These are phyloP conservation scores for Thymelicus sylvestris DNA, from an alignment of 2,888 invertebrate species.

Conservation along the genomic window DNA sequence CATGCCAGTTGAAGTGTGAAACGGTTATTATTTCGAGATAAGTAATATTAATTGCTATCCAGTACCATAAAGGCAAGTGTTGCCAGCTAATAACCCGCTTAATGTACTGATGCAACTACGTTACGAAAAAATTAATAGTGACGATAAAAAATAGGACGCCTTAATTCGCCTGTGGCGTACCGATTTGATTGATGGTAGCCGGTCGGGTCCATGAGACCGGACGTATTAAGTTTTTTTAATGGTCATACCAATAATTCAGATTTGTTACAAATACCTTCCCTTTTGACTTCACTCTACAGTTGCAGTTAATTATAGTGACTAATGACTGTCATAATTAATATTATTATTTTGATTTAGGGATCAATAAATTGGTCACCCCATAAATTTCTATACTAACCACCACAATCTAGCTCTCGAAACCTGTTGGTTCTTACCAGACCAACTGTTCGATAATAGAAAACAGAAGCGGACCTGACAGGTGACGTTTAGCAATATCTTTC, in stretches of 20 bases:
- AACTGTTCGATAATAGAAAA: too few relatives aligned
- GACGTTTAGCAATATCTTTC: too few relatives aligned
- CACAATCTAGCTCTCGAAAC: too few relatives aligned
- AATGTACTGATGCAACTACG: constrained; percentile 59
- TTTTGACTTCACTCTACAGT: neutral
- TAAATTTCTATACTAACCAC: too few relatives aligned
- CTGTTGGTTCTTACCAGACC: too few relatives aligned
- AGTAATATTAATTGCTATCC: constrained; percentile 77
- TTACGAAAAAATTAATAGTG: constrained; percentile 69
- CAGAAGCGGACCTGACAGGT: too few relatives aligned
- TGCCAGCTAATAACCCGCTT: constrained; percentile 60
- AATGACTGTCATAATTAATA: too few relatives aligned
- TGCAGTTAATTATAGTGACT: neutral
- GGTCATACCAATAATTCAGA: constrained; percentile 2
- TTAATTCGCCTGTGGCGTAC: constrained; percentile 49
- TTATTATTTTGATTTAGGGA: too few relatives aligned
- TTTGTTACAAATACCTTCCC: neutral
- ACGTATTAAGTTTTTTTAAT: neutral
- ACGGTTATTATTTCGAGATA: constrained; percentile 69
- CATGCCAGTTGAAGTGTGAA: constrained; percentile 61
- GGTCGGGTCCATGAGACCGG: constrained; percentile 11
- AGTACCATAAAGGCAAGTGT: constrained; percentile 68
- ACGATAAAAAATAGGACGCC: constrained; percentile 51
- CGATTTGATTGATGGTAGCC: constrained; percentile 52
- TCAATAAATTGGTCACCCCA: too few relatives aligned